These are phyloP conservation scores for Smutsia temminckii DNA, from an alignment of 2,797 vertebrate genomes.

Conservation along the genomic window DNA sequence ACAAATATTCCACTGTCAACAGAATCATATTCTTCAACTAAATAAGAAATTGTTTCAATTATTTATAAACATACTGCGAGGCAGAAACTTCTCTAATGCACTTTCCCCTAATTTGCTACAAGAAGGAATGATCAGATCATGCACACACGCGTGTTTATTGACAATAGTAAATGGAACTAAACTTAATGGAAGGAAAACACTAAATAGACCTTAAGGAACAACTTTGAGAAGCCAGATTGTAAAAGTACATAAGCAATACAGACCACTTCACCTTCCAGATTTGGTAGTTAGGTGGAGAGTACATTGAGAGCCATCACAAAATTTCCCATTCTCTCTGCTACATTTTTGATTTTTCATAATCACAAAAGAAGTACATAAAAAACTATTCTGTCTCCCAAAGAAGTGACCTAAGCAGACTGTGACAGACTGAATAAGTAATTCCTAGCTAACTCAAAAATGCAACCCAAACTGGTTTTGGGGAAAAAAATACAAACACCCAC, in stretches of 20 bases:
- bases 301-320: not conserved
- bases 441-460: not conserved
- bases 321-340: not conserved
- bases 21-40: not conserved
- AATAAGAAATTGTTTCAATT: not conserved
- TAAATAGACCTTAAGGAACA: not conserved
- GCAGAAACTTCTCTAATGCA: not conserved
- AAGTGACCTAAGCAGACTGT: not conserved
- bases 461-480: not conserved
- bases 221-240: not conserved
- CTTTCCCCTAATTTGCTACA: not conserved
- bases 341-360: not conserved
- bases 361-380: not conserved
- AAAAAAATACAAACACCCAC: not conserved
- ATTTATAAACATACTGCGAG: not conserved
- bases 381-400: not conserved
- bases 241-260: not conserved
- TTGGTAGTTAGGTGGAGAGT: not conserved
- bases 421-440: not conserved
- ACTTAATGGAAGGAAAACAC: not conserved
- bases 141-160: not conserved
- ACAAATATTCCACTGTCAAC: not conserved
- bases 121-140: not conserved
- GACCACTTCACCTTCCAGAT: not conserved
- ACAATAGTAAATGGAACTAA: not conserved